Evolutionary conservation across 2,797 vertebrate genomes (phyloP), one percentile per base, ranked within the genome.

Genomic region (Tapera naevia): DNA sequence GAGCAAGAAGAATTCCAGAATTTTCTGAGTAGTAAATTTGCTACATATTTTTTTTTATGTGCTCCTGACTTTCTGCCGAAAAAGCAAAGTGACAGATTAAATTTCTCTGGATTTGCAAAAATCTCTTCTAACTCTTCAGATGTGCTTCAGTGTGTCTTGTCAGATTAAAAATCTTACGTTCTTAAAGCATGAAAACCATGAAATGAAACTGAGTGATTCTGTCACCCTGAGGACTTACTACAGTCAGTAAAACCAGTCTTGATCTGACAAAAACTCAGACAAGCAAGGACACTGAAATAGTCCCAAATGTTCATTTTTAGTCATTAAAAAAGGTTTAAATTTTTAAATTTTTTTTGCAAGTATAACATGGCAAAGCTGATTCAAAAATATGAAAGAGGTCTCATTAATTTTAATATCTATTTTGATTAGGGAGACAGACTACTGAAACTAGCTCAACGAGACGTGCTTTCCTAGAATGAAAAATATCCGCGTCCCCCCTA

Each of bases 151-250:
- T 67, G 71, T 87, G 61, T 94, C 70, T 89, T 89, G 91, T 91
- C 93, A 94, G 71, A 92, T 91, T 93, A 93, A 86, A 93, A 96
- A 91, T 30, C 51, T 83, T 64, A 79, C 86, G 28, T 84, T 93
- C 83, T 89, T 70, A 91, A 66, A 79, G n/a, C 54, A 69, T 83
- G 76, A 86, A 94, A 95, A 69, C 13, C 51, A 78, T 80, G 37
- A 88, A 94, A 87, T 78, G 80, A 90, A 93, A 83, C 35, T 43
- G 73, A 94, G 35, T 78, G 66, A 61, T 86, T 89, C n/a, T 86
- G 80, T 86, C 74, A 88, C 89, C 74, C 70, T 46, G 35, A 86
- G 82, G 81, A 94, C 32, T 88, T 94, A 73, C 17, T 87, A 56
- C 41, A 87, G 54, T 76, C 46, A 79, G 45, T 82, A 74, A 79